Base-by-base conservation (phyloP, 2,113 vertebrate genomes). In the Polyodon spathula region DNA sequence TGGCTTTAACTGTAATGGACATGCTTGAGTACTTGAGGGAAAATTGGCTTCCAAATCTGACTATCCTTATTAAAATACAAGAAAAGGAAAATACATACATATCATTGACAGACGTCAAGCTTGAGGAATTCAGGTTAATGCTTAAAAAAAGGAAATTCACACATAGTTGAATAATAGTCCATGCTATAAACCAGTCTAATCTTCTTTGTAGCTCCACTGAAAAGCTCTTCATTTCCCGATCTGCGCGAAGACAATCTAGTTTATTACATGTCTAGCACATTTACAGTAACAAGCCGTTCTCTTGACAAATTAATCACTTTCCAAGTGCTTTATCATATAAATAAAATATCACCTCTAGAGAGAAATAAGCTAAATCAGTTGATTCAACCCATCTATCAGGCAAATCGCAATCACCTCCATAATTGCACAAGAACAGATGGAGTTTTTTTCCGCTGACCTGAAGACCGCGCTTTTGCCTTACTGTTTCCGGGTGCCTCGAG, bases 181-280 rank as follows among this genome's bases (percentile, higher is more conserved):
- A 72, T 53, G 14, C 65, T 75, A 79, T 84, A 85, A 84, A 82
- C 80, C 79, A 79, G 84, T 83, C 78, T 76, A 83, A 82, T 84
- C 82, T 79, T 77, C 71, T 73, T 78, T 75, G 78, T 66, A 66
- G 41, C 61, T 48, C 10, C 14, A 7, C 62, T 71, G 68, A 71
- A 61, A 68, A 83, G 82, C 87, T 84, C 79, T 80, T 83, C 76
- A 77, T 85, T 88, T 81, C 80, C 79, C 85, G 84, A 90, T 84
- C 89, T 86, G 81, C 81, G 80, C 89, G 86, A 88, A 85, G 81
- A 84, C 84, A 85, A 88, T 90, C 75, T 79, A 81, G 73, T 92
- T 92, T 91, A 89, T 91, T 87, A 88, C 84, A 86, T 77, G 88
- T 87, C 87, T 86, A 83, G 82, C 86, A 86, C 90, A 90, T 89